Evolutionary conservation across 2,888 invertebrate genomes (phyloP).

Genomic region (Eupithecia subumbrata): DNA sequence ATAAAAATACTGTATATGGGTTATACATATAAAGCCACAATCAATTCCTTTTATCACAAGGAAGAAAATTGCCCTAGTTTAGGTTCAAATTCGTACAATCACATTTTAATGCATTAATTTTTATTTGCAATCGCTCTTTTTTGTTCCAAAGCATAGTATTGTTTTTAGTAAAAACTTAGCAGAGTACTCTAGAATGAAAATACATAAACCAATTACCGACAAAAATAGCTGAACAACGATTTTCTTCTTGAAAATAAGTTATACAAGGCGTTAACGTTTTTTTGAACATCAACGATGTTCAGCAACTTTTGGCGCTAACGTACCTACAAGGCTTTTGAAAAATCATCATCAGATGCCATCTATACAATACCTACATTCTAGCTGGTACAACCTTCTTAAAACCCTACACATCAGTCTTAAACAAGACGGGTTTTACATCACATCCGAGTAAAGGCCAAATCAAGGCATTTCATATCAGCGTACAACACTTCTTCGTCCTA

Average conservation of each 20-base stretch:
- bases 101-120: constrained; percentile 1
- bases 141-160: background rate
- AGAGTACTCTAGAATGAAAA: background rate
- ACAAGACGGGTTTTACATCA: constrained; percentile 51
- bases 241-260: background rate
- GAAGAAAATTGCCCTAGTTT: constrained; percentile 27
- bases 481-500: background rate
- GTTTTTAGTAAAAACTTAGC: background rate
- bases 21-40: constrained; percentile 28
- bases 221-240: background rate
- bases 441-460: constrained; percentile 31
- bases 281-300: background rate
- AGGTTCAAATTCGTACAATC: constrained; percentile 32
- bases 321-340: background rate
- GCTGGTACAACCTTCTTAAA: constrained; percentile 41
- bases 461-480: constrained; percentile 43
- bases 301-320: background rate
- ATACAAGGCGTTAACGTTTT: background rate
- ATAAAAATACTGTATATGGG: constrained; percentile 18
- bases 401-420: constrained; percentile 58
- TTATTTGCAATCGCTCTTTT: background rate
- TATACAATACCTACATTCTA: constrained; percentile 16
- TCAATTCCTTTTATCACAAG: constrained; percentile 41
- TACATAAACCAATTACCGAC: background rate
- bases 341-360: background rate